Evolutionary conservation across 2,113 vertebrate species (phyloP).

Genomic region (Terrapene triunguis): DNA sequence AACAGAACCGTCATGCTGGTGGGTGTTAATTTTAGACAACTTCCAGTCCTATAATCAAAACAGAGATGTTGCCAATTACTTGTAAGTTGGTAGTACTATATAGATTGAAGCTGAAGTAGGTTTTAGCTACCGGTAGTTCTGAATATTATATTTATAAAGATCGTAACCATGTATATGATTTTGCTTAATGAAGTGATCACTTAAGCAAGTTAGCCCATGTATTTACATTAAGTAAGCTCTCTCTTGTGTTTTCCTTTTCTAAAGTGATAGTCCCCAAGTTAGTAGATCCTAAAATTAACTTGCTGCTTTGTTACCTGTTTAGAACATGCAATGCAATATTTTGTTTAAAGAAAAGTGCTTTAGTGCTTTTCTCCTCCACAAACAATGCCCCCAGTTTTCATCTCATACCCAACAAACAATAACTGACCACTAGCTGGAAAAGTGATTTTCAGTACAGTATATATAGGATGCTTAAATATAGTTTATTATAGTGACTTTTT

Average conservation of each 20-base stretch:
- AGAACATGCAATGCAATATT: not conserved
- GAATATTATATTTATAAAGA: not conserved
- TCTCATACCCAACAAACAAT: not conserved
- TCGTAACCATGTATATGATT: not conserved
- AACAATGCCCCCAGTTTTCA: not conserved
- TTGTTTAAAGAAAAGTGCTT: not conserved
- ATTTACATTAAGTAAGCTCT: not conserved
- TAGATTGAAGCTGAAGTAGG: not conserved
- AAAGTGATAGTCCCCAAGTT: not conserved
- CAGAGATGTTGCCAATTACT: not conserved
- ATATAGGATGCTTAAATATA: not conserved
- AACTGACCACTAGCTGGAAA: not conserved
- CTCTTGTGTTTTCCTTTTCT: not conserved
- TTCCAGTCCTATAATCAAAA: not conserved
- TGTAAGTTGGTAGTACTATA: not conserved
- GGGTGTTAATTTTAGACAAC: constrained; percentile 1
- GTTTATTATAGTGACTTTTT: not conserved
- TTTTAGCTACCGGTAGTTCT: not conserved
- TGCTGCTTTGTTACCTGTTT: not conserved
- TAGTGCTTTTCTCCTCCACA: not conserved
- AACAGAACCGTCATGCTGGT: not conserved
- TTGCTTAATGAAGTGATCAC: not conserved
- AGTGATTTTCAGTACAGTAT: not conserved
- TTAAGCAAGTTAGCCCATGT: not conserved
- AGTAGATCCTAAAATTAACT: not conserved